Conservation (phyloP, 2,888 invertebrate species). For the Lochmaea crataegi region DNA sequence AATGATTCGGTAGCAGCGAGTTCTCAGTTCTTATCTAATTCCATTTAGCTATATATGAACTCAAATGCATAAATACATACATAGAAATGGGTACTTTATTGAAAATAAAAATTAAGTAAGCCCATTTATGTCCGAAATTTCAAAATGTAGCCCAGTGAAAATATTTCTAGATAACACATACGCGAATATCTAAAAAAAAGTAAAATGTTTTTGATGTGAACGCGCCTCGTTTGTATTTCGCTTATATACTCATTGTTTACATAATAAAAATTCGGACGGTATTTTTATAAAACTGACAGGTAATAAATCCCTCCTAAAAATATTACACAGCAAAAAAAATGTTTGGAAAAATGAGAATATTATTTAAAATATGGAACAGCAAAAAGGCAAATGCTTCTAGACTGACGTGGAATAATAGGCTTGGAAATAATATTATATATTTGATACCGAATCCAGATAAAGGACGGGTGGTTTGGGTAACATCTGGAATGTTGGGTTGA, state of each 20-base stretch:
- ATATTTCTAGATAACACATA: too few relatives aligned
- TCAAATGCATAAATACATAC: too few relatives aligned
- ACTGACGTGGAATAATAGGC: slow-evolving; percentile 35
- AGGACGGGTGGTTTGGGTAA: slow-evolving; percentile 32
- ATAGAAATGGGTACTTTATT: too few relatives aligned
- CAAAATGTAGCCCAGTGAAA: too few relatives aligned
- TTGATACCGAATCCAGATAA: slow-evolving; percentile 35
- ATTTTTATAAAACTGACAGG: slow-evolving; percentile 12
- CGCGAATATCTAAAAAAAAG: background rate
- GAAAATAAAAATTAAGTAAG: too few relatives aligned
- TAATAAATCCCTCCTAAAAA: slow-evolving; percentile 7
- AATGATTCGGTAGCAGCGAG: too few relatives aligned
- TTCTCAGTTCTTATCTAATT: too few relatives aligned
- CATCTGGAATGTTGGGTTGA: slow-evolving; percentile 33
- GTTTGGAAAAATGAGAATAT: slow-evolving; percentile 11
- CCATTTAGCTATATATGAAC: too few relatives aligned
- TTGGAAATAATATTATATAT: slow-evolving; percentile 33
- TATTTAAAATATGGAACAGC: slow-evolving; percentile 31
- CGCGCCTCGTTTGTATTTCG: background rate
- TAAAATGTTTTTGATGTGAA: background rate
- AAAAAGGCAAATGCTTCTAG: slow-evolving; percentile 25
- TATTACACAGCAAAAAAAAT: background rate
- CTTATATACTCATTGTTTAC: background rate
- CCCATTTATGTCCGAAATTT: too few relatives aligned
- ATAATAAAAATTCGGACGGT: background rate